Evolutionary conservation across 2,113 vertebrate species (phyloP).

Genomic region (Dipodomys stephensi): DNA sequence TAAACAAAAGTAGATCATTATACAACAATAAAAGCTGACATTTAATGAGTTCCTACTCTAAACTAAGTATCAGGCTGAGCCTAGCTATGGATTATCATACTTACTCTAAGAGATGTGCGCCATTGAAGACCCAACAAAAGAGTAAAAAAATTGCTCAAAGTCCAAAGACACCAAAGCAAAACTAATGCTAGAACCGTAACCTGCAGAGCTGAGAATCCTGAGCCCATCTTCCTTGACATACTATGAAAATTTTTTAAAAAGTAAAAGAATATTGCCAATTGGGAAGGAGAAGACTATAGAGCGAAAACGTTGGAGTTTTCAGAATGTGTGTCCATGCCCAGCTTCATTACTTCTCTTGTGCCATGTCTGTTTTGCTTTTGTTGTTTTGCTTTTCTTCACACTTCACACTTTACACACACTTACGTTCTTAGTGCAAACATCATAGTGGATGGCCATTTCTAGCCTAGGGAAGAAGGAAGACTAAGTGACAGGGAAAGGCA

Average conservation of each 20-base stretch:
- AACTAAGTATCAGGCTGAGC: neutral
- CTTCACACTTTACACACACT: neutral
- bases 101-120: neutral
- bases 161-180: neutral
- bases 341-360: slow-evolving; percentile 4
- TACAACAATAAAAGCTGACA: neutral
- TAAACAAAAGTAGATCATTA: neutral
- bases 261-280: slow-evolving; percentile 24
- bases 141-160: neutral
- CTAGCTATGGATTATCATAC: neutral
- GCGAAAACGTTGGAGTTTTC: neutral
- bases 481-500: neutral
- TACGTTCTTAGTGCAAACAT: slow-evolving; percentile 3
- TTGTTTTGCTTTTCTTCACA: slow-evolving; percentile 18
- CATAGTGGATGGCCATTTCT: neutral
- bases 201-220: neutral
- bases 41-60: neutral
- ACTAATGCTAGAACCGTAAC: neutral
- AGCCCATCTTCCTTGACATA: neutral
- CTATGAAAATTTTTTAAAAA: neutral
- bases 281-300: slow-evolving; percentile 55
- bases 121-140: neutral
- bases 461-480: neutral
- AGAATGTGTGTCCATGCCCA: neutral
- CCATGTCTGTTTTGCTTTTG: slow-evolving; percentile 24